phyloP scores from a whole-genome alignment of 2,888 invertebrate genomes.

The Thysanoteuthis rhombus region DNA sequence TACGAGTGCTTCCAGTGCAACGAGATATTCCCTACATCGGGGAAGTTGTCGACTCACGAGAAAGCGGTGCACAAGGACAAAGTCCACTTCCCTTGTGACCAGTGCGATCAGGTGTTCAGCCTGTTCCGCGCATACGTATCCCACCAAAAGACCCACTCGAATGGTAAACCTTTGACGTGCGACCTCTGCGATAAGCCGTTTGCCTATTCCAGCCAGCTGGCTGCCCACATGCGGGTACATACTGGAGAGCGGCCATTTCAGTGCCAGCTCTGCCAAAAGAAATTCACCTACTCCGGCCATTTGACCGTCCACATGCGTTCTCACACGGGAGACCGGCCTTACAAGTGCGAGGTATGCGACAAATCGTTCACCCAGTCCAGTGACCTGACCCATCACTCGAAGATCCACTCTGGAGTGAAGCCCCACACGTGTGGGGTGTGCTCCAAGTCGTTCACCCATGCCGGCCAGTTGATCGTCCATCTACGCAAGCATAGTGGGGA shows the following conservation, averaged over 20 bases:
- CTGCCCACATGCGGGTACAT: conserved; percentile 20
- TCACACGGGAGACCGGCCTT: conserved; percentile 13
- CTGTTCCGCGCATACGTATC: conserved; percentile 14
- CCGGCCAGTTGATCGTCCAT: conserved; percentile 24
- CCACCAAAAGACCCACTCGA: not conserved
- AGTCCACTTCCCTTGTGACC: not conserved
- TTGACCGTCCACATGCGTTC: conserved; percentile 23
- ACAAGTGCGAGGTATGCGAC: not conserved
- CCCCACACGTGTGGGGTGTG: not conserved
- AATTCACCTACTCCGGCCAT: conserved; percentile 24
- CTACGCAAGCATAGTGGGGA: conserved; percentile 26
- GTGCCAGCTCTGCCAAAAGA: conserved; percentile 21
- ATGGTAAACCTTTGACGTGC: not conserved
- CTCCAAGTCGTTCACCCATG: conserved; percentile 25
- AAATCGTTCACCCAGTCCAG: conserved; percentile 22
- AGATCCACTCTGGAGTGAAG: conserved; percentile 17
- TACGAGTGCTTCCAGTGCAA: conserved; percentile 20
- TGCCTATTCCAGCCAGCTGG: conserved; percentile 19
- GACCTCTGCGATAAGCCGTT: conserved; percentile 22
- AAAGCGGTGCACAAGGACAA: conserved; percentile 14
- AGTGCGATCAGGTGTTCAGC: not conserved
- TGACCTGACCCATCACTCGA: conserved; percentile 18
- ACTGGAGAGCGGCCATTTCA: conserved; percentile 17
- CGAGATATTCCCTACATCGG: not conserved
- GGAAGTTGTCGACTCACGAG: conserved; percentile 1